These are phyloP conservation scores for Corythaixoides concolor DNA, from an alignment of 2,113 vertebrate species.

Conservation along the genomic window DNA sequence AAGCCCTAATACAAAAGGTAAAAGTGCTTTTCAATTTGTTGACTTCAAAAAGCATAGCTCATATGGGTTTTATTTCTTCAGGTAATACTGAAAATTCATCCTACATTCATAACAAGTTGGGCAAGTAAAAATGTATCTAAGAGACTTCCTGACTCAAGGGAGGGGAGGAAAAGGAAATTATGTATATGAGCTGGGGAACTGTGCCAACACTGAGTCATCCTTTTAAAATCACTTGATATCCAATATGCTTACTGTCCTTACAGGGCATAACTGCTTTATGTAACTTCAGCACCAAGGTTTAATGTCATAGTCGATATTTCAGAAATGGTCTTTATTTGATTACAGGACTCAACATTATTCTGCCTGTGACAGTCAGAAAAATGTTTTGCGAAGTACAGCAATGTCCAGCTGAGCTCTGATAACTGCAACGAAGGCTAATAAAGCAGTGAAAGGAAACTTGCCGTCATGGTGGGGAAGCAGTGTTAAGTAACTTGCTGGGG, in stretches of 20 bases:
- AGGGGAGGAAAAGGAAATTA: slow-evolving; percentile 79
- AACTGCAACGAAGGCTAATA: not conserved
- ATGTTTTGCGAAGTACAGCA: not conserved
- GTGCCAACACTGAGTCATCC: slow-evolving; percentile 76
- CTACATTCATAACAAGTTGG: slow-evolving; percentile 49
- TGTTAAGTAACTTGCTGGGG: not conserved
- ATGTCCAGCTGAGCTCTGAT: not conserved
- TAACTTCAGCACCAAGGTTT: slow-evolving; percentile 22
- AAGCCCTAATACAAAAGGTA: not conserved
- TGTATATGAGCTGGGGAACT: slow-evolving; percentile 68
- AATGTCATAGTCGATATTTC: slow-evolving; percentile 7
- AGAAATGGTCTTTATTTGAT: not conserved
- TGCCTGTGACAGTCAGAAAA: not conserved
- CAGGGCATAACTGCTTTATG: slow-evolving; percentile 24
- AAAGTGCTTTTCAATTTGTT: not conserved
- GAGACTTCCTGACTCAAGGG: slow-evolving; percentile 75
- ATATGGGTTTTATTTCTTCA: not conserved
- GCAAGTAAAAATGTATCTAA: slow-evolving; percentile 68
- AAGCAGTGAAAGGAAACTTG: not conserved
- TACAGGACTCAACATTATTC: not conserved
- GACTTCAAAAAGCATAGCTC: not conserved
- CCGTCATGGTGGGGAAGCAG: not conserved
- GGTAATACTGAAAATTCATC: slow-evolving; percentile 32
- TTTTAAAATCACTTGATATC: slow-evolving; percentile 72
- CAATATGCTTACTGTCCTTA: slow-evolving; percentile 44